Evolutionary conservation across 2,888 invertebrate genomes (phyloP).

Genomic region (Eilema caniola): DNA sequence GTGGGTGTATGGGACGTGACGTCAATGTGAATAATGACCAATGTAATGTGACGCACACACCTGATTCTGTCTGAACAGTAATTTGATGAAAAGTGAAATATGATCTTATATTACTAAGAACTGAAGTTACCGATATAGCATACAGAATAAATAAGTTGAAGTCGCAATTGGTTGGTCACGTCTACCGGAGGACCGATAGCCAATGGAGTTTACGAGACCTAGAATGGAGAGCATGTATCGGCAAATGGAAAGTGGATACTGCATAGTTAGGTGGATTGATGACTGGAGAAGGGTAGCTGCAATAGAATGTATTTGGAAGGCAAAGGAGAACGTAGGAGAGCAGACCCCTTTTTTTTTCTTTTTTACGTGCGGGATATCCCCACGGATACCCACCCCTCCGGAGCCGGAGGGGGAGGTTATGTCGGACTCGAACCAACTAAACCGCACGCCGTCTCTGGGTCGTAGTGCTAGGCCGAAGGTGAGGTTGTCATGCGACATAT

Average conservation of each 20-base stretch:
- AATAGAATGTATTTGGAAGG: background rate
- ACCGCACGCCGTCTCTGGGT: no score
- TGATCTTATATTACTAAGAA: background rate
- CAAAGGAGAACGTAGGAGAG: no score
- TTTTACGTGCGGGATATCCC: no score
- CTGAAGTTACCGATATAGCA: background rate
- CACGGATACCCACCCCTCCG: no score
- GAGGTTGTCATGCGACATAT: no score
- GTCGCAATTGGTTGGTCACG: background rate
- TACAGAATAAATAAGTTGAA: background rate
- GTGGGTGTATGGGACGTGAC: constrained; percentile 21
- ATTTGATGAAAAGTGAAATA: constrained; percentile 1
- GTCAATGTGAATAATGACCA: constrained; percentile 14
- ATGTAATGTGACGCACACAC: constrained; percentile 13
- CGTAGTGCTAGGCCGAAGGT: no score
- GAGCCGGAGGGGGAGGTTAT: no score
- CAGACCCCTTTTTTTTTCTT: no score
- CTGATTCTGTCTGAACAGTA: background rate
- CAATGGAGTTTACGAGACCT: background rate
- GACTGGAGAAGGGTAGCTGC: background rate
- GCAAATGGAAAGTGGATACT: background rate
- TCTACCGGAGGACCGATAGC: no score
- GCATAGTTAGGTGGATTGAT: background rate
- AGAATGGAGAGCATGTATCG: background rate
- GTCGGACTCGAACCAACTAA: no score